These are phyloP conservation scores for Eupelmus urozonus DNA, from an alignment of 2,888 invertebrate genomes.

Conservation along the genomic window DNA sequence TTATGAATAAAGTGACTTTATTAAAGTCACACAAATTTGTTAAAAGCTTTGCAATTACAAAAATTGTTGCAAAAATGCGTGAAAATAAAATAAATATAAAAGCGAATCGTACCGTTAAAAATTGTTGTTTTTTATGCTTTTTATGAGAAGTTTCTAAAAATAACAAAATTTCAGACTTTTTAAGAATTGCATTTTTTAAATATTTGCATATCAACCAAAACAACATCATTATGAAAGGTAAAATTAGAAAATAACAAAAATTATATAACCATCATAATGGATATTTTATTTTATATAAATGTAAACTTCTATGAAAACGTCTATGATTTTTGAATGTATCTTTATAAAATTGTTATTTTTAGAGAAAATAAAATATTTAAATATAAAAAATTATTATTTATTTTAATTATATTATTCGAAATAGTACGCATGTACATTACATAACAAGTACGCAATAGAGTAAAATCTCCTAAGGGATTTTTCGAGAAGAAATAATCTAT, in stretches of 20 bases:
- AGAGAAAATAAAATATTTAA: too few relatives aligned
- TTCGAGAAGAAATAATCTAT: too few relatives aligned
- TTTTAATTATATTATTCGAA: too few relatives aligned
- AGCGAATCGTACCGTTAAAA: background rate
- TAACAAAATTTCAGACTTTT: background rate
- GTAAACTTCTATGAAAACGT: background rate
- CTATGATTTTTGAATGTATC: background rate
- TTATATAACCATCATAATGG: background rate
- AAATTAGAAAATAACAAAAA: background rate
- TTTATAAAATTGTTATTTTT: slow-evolving; percentile 23
- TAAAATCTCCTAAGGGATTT: too few relatives aligned
- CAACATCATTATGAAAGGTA: too few relatives aligned
- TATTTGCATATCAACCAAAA: background rate
- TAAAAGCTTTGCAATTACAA: background rate
- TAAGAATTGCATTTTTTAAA: background rate
- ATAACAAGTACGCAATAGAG: too few relatives aligned
- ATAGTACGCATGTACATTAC: too few relatives aligned
- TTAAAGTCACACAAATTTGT: background rate
- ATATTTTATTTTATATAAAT: slow-evolving; percentile 4
- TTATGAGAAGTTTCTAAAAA: background rate
- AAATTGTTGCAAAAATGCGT: background rate
- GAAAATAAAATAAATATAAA: background rate
- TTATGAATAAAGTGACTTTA: too few relatives aligned
- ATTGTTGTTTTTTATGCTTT: background rate
- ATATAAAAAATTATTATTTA: background rate